Evolutionary conservation across 2,113 vertebrate species (phyloP), one percentile per base, ranked within the genome.

Genomic region (Petrocephalus microphthalmus): DNA sequence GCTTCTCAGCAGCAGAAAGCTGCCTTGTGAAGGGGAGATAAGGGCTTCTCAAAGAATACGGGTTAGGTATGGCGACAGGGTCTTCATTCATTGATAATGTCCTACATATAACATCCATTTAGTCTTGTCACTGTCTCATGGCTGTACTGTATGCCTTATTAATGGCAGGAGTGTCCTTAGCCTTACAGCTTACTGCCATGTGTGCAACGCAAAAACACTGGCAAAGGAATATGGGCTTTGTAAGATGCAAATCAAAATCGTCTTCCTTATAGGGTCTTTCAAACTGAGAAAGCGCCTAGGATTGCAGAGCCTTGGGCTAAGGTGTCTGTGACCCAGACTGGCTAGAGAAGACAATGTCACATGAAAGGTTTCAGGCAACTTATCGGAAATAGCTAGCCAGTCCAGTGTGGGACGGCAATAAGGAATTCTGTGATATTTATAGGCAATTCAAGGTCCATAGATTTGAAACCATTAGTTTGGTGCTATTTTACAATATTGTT

Each of bases 131-230:
- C 29, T 10, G 20, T 54, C 33, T 29, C 74, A 3, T 13, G 10
- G 47, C 51, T 90, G 89, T 87, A 87, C 67, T 89, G 71, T 84
- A 87, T 89, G 84, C 90, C 88, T 90, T 91, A 89, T 91, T 91
- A 91, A 91, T 90, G 91, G 81, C 56, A 56, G 67, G 86, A 88
- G 87, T 64, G 86, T 89, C 85, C 82, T 84, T 11, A 84, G 45
- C 45, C 49, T 29, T 51, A 22, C n/a, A 51, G n/a, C 45, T 22
- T 47, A 15, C 2, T 15, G 13, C 47, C n/a, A 84, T 15, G 45
- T 51, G 20, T 84, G 45, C 42, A 84, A 6, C 42, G 49, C 3
- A 84, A 84, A 84, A 84, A 42, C 17, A 49, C 7, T 51, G 22
- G 7, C 33, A 78, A 3, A 15, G 53, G 10, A 29, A 33, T 10